Evolutionary conservation across 2,797 vertebrate genomes (phyloP), one percentile per base, ranked within the genome.

Genomic region (Acipenser oxyrinchus): DNA sequence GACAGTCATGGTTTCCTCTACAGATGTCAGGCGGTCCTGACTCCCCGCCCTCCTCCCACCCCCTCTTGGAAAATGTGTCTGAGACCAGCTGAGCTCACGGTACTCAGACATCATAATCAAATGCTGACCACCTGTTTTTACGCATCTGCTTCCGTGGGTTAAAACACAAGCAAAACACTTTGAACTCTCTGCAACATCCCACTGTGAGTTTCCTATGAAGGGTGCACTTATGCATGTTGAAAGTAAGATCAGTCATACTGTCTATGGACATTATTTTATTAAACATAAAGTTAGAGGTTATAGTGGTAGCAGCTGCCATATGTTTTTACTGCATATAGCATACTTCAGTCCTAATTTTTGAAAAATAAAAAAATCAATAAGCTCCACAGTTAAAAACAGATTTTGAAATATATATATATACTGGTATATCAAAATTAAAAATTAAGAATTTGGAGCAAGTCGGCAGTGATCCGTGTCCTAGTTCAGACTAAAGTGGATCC

Each of bases 31-130:
- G 12, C 13, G 55, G n/a, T 48, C 64, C 51, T 53, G 10, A 50
- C 51, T 23, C 12, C 65, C 70, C 74, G 64, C 64, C 57, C 18
- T 65, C 51, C 10, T 12, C 51, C 52, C 64, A 58, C 18, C 60
- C 18, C 60, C 37, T 9, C 10, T 48, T 9, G 23, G 60, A 12
- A 62, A 62, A 37, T 8, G 37, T 62, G 18, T n/a, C 60, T 8
- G 18, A 18, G 15, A 48, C 18, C 60, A 62, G 60, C 60, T 62
- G 66, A n/a, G 15, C 18, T 59, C 7, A 6, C 58, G 12, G 11
- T 23, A 6, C 13, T 3, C 65, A 23, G 58, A 13, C 59, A 11
- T 18, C 2, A 48, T 61, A 61, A 51, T 49, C 58, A 8, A 62
- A 18, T 57, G 49, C 51, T 11, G 15, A 13, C 59, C 66, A 67